phyloP scores from a whole-genome alignment of 2,113 vertebrate genomes.

The Chloropsis cyanopogon region DNA sequence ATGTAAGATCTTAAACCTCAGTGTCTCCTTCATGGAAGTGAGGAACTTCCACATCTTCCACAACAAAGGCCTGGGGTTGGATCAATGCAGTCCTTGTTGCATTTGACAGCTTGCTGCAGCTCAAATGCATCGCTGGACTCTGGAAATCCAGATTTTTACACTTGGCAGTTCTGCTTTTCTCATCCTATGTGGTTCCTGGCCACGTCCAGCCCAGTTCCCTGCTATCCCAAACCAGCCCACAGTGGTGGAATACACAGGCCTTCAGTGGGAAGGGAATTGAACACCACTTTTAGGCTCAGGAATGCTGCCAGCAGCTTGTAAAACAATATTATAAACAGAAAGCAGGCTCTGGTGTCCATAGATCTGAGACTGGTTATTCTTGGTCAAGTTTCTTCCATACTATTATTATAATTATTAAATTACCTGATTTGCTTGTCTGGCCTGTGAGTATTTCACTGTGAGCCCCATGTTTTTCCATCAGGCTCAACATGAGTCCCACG shows the following conservation, averaged over 20 bases:
- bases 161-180: not conserved
- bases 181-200: not conserved
- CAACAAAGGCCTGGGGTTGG: not conserved
- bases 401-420: not conserved
- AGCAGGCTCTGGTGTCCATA: not conserved
- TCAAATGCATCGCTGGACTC: not conserved
- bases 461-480: not conserved
- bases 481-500: not conserved
- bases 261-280: not conserved
- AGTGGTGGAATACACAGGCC: not conserved
- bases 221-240: not conserved
- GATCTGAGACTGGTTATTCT: not conserved
- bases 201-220: not conserved
- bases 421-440: not conserved
- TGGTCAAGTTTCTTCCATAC: not conserved
- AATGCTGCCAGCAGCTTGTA: not conserved
- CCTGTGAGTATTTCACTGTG: not conserved
- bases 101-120: not conserved
- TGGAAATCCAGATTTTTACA: not conserved
- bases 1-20: not conserved
- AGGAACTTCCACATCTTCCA: not conserved
- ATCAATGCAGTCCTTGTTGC: not conserved
- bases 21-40: not conserved
- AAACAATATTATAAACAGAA: not conserved
- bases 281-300: not conserved